These are phyloP conservation scores for Trimorus sp. DNA, from an alignment of 2,888 invertebrate genomes.

Conservation along the genomic window DNA sequence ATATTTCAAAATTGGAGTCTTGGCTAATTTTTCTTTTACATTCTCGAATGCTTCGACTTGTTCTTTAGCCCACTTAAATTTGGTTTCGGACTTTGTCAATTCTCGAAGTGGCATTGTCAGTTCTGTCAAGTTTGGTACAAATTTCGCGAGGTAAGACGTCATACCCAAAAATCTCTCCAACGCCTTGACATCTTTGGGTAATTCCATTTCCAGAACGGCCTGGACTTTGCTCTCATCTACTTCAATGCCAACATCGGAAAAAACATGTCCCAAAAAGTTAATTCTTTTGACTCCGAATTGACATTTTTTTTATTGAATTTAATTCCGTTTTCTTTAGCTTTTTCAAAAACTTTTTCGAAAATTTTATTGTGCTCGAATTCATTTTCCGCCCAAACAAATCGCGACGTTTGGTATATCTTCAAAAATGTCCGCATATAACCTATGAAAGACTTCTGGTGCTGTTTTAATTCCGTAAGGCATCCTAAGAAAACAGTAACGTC, in stretches of 20 bases:
- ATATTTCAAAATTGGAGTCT: slow-evolving; percentile 55
- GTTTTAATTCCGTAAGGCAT: slow-evolving; percentile 65
- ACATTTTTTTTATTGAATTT: slow-evolving; percentile 66
- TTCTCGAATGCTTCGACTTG: slow-evolving; percentile 57
- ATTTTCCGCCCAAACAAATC: slow-evolving; percentile 63
- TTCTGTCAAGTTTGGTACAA: slow-evolving; percentile 69
- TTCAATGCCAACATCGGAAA: slow-evolving; percentile 56
- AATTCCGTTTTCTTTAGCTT: slow-evolving; percentile 49
- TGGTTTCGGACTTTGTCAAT: slow-evolving; percentile 6
- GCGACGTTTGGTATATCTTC: slow-evolving; percentile 46
- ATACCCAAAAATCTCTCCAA: slow-evolving; percentile 62
- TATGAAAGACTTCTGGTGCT: slow-evolving; percentile 64
- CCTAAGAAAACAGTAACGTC: slow-evolving; percentile 52
- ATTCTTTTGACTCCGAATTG: slow-evolving; percentile 65
- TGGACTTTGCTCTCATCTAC: no score
- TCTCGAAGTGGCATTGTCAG: slow-evolving; percentile 22
- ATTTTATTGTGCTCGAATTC: slow-evolving; percentile 66
- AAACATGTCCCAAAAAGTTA: slow-evolving; percentile 70
- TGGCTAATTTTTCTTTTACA: slow-evolving; percentile 53
- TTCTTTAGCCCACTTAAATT: slow-evolving; percentile 3
- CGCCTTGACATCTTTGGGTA: no score
- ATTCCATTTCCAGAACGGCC: no score
- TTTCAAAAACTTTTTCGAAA: slow-evolving; percentile 42
- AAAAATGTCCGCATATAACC: slow-evolving; percentile 60
- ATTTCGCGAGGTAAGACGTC: slow-evolving; percentile 70